These are phyloP conservation scores for Erebia aethiops DNA, from an alignment of 2,888 invertebrate species.

Conservation along the genomic window DNA sequence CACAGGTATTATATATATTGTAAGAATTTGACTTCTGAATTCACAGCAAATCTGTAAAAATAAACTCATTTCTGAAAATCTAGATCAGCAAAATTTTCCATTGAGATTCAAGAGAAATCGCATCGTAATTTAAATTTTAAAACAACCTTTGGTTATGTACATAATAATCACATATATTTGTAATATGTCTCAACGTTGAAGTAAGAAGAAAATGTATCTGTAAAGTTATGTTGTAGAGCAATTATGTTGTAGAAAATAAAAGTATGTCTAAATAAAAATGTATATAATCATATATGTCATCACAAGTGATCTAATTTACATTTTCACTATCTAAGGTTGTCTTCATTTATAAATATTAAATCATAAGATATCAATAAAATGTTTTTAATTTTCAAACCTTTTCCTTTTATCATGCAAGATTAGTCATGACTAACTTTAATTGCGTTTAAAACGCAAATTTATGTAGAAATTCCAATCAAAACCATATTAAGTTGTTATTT, in stretches of 20 bases:
- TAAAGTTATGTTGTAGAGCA: too few species aligned
- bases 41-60: background rate
- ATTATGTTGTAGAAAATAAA: too few species aligned
- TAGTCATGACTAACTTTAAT: conserved; percentile 39
- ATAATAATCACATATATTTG: background rate
- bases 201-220: background rate
- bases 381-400: conserved; percentile 28
- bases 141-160: too few species aligned
- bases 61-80: background rate
- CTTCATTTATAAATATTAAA: background rate
- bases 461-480: conserved; percentile 24
- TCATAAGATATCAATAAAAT: background rate
- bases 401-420: conserved; percentile 28
- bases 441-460: conserved; percentile 34
- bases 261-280: too few species aligned
- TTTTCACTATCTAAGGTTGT: too few species aligned
- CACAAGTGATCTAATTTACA: too few species aligned
- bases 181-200: background rate
- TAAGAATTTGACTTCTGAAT: too few species aligned
- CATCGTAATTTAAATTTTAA: background rate
- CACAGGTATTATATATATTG: too few species aligned
- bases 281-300: too few species aligned
- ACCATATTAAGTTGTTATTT: conserved; percentile 20
- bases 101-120: background rate
- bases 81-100: conserved; percentile 18